phyloP scores from a whole-genome alignment of 2,797 vertebrate species.

The Bufotes viridis region DNA sequence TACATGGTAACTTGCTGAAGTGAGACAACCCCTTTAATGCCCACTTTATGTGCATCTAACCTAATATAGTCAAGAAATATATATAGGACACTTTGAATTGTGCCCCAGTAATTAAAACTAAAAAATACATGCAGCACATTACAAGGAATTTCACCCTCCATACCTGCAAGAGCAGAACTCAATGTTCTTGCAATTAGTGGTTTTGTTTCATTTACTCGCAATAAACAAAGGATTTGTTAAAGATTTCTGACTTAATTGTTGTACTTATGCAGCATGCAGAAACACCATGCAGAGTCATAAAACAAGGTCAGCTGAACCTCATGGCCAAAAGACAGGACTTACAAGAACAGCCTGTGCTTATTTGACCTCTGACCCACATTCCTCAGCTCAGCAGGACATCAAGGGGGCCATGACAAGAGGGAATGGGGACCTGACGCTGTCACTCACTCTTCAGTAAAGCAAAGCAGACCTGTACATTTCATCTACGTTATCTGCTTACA shows the following conservation, averaged over 20 bases:
- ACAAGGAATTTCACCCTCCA: not conserved
- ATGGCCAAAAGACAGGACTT: conserved; percentile 27
- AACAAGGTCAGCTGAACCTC: conserved; percentile 39
- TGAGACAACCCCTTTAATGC: too few species aligned
- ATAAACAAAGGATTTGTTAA: not conserved
- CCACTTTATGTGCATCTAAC: too few species aligned
- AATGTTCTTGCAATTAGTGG: conserved; percentile 19
- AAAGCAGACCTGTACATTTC: not conserved
- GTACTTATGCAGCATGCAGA: not conserved
- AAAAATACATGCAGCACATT: not conserved
- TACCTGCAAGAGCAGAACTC: not conserved
- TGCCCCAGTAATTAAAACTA: not conserved
- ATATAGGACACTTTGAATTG: not conserved
- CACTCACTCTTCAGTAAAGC: conserved; percentile 47
- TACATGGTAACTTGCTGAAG: too few species aligned
- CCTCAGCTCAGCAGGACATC: conserved; percentile 38
- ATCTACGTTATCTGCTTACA: conserved; percentile 3
- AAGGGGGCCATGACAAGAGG: conserved; percentile 23
- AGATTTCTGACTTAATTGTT: not conserved
- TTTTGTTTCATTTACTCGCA: not conserved
- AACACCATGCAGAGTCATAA: conserved; percentile 29
- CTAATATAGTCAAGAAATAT: not conserved
- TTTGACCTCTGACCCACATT: conserved; percentile 55
- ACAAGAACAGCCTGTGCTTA: conserved; percentile 59
- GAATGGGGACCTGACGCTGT: conserved; percentile 55